Evolutionary conservation across 2,888 invertebrate species (phyloP), one percentile per base, ranked within the genome.

Genomic region (Pandemis heparana): DNA sequence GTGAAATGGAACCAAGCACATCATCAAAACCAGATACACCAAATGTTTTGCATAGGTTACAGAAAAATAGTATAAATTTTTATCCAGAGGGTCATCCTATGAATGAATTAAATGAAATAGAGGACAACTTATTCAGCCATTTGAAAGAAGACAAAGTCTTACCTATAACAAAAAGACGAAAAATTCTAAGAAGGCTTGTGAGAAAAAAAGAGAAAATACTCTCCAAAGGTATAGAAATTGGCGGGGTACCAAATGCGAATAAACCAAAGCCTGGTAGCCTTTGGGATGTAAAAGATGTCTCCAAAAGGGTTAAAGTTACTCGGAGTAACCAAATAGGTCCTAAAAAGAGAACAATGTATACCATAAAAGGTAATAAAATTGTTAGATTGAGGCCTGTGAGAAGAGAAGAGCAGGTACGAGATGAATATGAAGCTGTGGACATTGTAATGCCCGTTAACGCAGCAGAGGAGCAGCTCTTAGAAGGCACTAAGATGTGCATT

Each of bases 1-100:
- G 62, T 63, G 75, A 78, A 41, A 81, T 83, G 6, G 67, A 79
- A 71, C 81, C 89, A 18, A 81, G 83, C 48, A 82, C 87, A 39
- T 86, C 89, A 43, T 75, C 53, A 23, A 76, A 79, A 63, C 46
- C 82, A 41, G 82, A 86, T 56, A 82, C 82, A 46, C 82, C 86
- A 43, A 82, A 84, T 69, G 76, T 85, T n/a, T 66, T 80, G 10
- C 80, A 83, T 23, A 82, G 78, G 71, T 72, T 81, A 8, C 82
- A 85, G 8, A 83, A 85, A 59, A 82, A 80, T 68, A 79, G 80
- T 70, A 78, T 82, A 69, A 88, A 80, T 67, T 85, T 86, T 56
- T 92, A 91, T 70, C 90, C 92, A 0, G 86, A 90, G 46, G 90
- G 89, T 5, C 95, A 95, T 78, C 95, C 96, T 14, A 95, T 95